Evolutionary conservation across 2,113 vertebrate genomes (phyloP).

Genomic region (Nothoprocta perdicaria): DNA sequence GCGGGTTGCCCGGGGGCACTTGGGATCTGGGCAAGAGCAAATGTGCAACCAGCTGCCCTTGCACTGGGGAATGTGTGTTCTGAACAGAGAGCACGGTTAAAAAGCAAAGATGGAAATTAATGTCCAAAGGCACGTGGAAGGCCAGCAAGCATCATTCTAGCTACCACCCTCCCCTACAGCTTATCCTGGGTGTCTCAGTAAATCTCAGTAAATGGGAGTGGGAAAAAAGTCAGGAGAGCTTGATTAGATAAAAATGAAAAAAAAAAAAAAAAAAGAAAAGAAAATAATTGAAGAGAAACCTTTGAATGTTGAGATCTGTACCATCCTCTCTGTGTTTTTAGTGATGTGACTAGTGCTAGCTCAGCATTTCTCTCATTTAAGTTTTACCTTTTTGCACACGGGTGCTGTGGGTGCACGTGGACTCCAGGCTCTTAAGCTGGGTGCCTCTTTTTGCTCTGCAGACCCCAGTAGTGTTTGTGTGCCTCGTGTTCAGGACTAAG

Average conservation of each 20-base stretch:
- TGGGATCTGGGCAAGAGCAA: background rate
- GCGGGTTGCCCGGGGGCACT: background rate
- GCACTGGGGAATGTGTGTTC: background rate
- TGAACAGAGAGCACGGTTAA: background rate
- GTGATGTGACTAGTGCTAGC: background rate
- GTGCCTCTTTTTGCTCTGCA: background rate
- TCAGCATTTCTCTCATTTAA: background rate
- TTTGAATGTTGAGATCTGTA: background rate
- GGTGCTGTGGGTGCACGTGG: background rate
- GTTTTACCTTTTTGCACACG: background rate
- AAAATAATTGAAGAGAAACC: background rate
- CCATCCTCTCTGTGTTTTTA: background rate
- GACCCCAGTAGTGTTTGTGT: accelerated
- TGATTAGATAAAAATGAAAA: background rate
- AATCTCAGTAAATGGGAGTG: background rate
- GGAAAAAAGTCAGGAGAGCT: background rate
- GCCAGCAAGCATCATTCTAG: background rate
- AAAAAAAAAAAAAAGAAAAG: background rate
- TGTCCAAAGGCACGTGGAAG: background rate
- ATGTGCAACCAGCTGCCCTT: background rate
- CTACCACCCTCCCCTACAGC: background rate
- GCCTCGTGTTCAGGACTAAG: background rate
- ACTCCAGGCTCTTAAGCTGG: background rate
- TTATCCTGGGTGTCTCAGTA: background rate
- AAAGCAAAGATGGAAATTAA: background rate